These are phyloP conservation scores for Rhinolophus ferrumequinum DNA, from an alignment of 2,113 vertebrate genomes.

Conservation along the genomic window DNA sequence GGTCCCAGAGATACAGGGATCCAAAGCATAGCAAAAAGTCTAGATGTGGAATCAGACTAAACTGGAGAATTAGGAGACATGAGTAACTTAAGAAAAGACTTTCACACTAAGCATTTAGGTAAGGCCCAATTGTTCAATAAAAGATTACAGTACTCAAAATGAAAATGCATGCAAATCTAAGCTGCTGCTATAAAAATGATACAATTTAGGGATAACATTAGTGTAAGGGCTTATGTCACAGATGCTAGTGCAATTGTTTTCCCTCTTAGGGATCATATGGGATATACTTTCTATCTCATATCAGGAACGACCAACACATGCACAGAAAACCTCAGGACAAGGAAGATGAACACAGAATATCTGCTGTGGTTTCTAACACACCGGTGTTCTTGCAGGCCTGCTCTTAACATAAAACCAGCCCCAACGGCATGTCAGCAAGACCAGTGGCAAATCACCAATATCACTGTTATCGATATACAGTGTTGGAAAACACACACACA, in stretches of 20 bases:
- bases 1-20: neutral
- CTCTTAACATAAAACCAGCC: neutral
- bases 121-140: neutral
- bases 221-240: neutral
- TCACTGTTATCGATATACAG: neutral
- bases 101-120: neutral
- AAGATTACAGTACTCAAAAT: neutral
- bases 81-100: neutral
- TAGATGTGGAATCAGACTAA: neutral
- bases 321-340: neutral
- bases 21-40: neutral
- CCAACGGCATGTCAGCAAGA: neutral
- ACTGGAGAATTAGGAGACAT: neutral
- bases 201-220: neutral
- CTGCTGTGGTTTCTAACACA: neutral
- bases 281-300: neutral
- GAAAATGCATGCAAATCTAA: neutral
- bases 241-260: neutral
- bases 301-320: neutral
- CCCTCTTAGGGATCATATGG: neutral
- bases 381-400: accelerated
- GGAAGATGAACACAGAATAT: neutral
- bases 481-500: neutral
- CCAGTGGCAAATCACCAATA: neutral
- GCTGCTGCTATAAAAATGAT: neutral